These are phyloP conservation scores for Vannuccia rotundouncinata DNA, from an alignment of 2,888 invertebrate genomes.

Conservation along the genomic window DNA sequence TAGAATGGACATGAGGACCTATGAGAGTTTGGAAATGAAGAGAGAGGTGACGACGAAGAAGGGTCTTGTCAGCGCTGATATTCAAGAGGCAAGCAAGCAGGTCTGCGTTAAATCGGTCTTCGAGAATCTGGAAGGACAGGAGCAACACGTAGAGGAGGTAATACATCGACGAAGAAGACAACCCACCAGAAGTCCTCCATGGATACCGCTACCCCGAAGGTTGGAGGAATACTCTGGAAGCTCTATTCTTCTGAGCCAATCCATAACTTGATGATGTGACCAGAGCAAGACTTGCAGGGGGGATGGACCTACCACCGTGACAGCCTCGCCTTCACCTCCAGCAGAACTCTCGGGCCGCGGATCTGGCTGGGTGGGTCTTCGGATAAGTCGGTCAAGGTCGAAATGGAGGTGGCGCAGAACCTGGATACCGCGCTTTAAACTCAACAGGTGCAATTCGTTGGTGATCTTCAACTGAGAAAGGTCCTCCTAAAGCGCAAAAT, in stretches of 20 bases:
- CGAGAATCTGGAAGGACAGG: slow-evolving; percentile 63
- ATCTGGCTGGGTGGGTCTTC: slow-evolving; percentile 64
- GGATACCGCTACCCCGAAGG: slow-evolving; percentile 79
- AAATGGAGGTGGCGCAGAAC: slow-evolving; percentile 73
- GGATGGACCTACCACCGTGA: slow-evolving; percentile 33
- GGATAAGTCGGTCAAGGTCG: slow-evolving; percentile 70
- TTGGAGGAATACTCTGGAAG: slow-evolving; percentile 96
- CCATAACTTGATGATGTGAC: slow-evolving; percentile 89
- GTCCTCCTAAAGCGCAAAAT: no score
- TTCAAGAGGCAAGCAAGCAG: slow-evolving; percentile 82
- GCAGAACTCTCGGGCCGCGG: neutral
- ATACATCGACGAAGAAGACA: neutral
- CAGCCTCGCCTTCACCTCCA: neutral
- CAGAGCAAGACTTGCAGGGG: slow-evolving; percentile 60
- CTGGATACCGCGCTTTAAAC: slow-evolving; percentile 69
- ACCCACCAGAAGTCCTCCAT: slow-evolving; percentile 81
- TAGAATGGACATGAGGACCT: slow-evolving; percentile 65
- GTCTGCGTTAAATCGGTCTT: slow-evolving; percentile 87
- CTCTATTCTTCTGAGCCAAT: slow-evolving; percentile 93
- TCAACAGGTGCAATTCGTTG: slow-evolving; percentile 82
- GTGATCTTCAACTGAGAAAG: slow-evolving; percentile 71
- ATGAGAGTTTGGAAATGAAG: slow-evolving; percentile 89
- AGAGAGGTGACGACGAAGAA: slow-evolving; percentile 83
- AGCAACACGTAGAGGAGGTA: no score
- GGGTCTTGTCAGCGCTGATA: slow-evolving; percentile 86